phyloP scores from a whole-genome alignment of 2,888 invertebrate species.

The Rhagonycha lutea region DNA sequence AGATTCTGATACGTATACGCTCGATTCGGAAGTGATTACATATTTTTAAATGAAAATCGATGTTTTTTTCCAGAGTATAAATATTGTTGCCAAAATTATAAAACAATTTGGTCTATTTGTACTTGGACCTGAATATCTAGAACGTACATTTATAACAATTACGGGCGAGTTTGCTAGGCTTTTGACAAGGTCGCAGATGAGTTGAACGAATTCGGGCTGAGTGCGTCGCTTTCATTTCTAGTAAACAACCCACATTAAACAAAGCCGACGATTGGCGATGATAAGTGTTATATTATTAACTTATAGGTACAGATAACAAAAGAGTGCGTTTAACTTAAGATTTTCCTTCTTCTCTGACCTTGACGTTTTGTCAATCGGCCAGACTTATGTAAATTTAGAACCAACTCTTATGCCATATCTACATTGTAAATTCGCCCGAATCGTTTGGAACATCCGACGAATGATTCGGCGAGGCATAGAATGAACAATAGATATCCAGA shows the following conservation, averaged over 20 bases:
- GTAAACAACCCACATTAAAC: neutral
- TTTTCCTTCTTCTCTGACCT: neutral
- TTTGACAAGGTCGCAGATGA: neutral
- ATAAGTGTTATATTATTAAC: neutral
- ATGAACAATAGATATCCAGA: too few species aligned
- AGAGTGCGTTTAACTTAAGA: neutral
- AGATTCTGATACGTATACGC: neutral
- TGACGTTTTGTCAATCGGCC: too few species aligned
- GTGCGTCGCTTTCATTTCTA: neutral
- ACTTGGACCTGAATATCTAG: neutral
- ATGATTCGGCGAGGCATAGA: too few species aligned
- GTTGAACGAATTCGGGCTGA: neutral
- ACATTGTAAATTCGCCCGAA: too few species aligned
- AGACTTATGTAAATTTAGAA: too few species aligned
- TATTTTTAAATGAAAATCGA: neutral
- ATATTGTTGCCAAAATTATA: neutral
- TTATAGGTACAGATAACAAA: neutral
- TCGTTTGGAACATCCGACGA: too few species aligned
- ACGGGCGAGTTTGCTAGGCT: neutral
- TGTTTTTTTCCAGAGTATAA: neutral
- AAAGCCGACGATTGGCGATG: neutral
- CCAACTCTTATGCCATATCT: too few species aligned
- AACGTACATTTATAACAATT: neutral
- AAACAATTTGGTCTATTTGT: neutral
- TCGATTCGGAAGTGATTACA: neutral